Percentiles rank a stretch among this genome's conserved stretches.
These are phyloP conservation scores for Malurus cyaneus DNA, from an alignment of 2,113 vertebrate genomes.

Conservation along the genomic window DNA sequence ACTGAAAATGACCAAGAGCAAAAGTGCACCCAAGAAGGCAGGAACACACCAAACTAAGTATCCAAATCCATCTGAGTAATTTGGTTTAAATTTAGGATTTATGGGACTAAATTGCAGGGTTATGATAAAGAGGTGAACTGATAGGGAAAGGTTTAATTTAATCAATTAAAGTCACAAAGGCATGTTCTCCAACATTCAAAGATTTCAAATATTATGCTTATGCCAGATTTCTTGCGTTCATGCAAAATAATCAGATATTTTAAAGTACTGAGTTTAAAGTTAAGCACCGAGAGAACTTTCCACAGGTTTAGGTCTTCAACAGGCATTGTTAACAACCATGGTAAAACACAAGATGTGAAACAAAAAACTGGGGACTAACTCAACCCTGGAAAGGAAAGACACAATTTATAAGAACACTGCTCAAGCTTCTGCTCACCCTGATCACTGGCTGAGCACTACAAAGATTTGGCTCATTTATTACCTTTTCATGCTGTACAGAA, in stretches of 20 bases:
- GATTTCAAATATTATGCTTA: background rate
- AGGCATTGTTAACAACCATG: background rate
- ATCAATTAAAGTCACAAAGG: background rate
- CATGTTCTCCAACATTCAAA: background rate
- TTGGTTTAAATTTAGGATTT: background rate
- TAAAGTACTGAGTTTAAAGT: background rate
- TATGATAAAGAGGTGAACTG: background rate
- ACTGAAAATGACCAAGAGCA: background rate
- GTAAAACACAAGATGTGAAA: background rate
- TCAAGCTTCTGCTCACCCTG: background rate
- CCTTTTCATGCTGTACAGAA: background rate
- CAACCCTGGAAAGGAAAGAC: background rate
- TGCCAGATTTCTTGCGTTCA: background rate
- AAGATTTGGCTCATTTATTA: background rate
- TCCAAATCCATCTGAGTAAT: background rate
- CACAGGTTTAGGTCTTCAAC: background rate
- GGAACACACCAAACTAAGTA: background rate
- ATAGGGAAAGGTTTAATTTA: background rate
- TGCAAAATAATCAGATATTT: background rate
- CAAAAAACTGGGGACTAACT: background rate
- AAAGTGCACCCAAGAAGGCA: background rate
- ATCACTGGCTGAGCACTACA: background rate
- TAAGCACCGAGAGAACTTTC: background rate
- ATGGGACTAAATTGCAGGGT: background rate
- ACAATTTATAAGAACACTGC: background rate